Evolutionary conservation across 1,140 invertebrate species (phyloP).

Genomic region (Drosophila fuyamai): DNA sequence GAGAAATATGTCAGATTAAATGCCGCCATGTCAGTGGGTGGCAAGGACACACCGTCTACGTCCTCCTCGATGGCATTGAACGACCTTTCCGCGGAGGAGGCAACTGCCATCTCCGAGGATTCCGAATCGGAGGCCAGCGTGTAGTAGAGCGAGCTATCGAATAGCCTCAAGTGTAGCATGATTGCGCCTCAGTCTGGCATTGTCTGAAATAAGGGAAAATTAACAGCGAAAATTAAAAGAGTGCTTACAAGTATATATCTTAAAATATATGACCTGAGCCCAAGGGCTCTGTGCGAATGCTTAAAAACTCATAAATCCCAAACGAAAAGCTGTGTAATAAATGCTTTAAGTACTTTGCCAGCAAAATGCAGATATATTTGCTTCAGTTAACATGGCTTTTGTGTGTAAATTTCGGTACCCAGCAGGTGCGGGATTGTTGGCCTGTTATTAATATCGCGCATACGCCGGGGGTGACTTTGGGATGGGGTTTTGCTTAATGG

Average conservation of each 20-base stretch:
- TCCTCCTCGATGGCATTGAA: conserved; percentile 49
- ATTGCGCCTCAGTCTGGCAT: conserved; percentile 27
- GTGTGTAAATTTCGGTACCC: conserved; percentile 46
- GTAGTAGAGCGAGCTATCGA: conserved; percentile 69
- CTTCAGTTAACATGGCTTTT: conserved; percentile 55
- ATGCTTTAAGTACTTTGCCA: conserved; percentile 59
- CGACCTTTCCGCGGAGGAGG: conserved; percentile 7
- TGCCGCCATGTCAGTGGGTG: conserved; percentile 32
- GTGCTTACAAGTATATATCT: conserved; percentile 39
- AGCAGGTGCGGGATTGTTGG: conserved; percentile 41
- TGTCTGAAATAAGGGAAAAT: conserved; percentile 25
- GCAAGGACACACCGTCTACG: conserved; percentile 8
- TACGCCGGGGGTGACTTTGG: conserved; percentile 31
- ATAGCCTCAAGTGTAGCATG: conserved; percentile 72
- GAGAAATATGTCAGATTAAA: conserved; percentile 75
- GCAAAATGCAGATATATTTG: conserved; percentile 57
- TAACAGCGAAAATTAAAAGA: conserved; percentile 33
- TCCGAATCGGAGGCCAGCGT: conserved; percentile 52
- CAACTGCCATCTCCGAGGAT: conserved; percentile 6
- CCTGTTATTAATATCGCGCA: conserved; percentile 50
- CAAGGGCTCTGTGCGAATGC: conserved; percentile 7
- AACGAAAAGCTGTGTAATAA: conserved; percentile 67
- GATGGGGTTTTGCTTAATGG: conserved; percentile 4
- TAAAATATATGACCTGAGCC: conserved; percentile 15
- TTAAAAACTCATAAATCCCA: conserved; percentile 60